Conservation (phyloP, 1,140 invertebrate species). For the Drosophila melanogaster region DNA sequence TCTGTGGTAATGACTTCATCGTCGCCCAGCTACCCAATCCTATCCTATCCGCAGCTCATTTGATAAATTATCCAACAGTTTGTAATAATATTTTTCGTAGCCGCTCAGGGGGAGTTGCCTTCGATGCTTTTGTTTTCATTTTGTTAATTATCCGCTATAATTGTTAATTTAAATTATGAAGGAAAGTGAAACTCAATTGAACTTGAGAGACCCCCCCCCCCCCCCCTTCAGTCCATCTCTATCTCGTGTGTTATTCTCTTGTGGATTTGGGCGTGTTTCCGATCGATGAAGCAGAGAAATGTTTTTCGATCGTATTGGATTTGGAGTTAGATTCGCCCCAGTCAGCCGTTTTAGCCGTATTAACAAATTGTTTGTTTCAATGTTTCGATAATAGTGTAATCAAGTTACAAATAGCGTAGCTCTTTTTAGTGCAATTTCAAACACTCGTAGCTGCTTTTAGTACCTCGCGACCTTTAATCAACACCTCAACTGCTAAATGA, state of each 20-base stretch:
- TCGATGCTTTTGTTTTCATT: constrained; percentile 55
- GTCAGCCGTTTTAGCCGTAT: too few relatives aligned
- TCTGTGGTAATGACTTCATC: constrained; percentile 74
- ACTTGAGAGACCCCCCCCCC: constrained; percentile 42
- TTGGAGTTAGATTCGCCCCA: neutral
- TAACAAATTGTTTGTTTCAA: constrained; percentile 1
- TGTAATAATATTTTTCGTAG: constrained; percentile 54
- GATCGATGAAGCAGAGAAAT: constrained; percentile 50
- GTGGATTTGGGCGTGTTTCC: constrained; percentile 54
- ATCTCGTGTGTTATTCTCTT: constrained; percentile 39
- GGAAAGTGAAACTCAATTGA: constrained; percentile 69
- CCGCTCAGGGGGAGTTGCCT: constrained; percentile 23
- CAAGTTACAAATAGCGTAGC: too few relatives aligned
- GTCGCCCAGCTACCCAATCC: constrained; percentile 28
- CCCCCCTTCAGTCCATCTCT: neutral
- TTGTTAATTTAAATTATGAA: constrained; percentile 74
- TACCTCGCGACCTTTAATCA: too few relatives aligned
- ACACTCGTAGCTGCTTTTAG: too few relatives aligned
- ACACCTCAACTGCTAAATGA: too few relatives aligned
- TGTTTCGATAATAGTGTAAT: neutral
- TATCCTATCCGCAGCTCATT: constrained; percentile 24
- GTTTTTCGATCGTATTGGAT: constrained; percentile 41
- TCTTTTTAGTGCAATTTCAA: too few relatives aligned
- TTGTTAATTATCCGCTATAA: constrained; percentile 76
- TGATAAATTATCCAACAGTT: constrained; percentile 50